Conservation (phyloP, 2,797 vertebrate species). For the Octomys mimax region DNA sequence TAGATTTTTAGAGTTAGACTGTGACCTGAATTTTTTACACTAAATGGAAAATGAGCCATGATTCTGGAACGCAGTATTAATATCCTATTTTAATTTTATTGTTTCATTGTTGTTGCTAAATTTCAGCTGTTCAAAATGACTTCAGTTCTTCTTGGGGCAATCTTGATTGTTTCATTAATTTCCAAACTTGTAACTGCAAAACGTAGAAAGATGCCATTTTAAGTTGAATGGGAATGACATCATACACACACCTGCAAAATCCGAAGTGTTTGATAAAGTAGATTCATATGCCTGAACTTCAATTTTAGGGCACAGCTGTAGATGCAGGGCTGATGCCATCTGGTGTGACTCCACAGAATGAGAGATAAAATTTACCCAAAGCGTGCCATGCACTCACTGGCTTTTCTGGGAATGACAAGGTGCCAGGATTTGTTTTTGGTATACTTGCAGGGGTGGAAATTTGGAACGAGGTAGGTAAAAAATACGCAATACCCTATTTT, state of each 20-base stretch:
- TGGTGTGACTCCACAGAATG: constrained; percentile 27
- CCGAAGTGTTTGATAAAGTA: background rate
- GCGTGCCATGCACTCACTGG: background rate
- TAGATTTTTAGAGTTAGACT: constrained; percentile 45
- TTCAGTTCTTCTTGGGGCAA: background rate
- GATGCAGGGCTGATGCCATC: constrained; percentile 50
- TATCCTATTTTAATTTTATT: constrained; percentile 50
- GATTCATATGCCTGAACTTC: background rate
- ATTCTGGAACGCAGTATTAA: background rate
- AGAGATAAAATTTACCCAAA: constrained; percentile 38
- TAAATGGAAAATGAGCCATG: constrained; percentile 47
- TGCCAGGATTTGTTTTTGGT: constrained; percentile 62
- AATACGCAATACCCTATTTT: constrained; percentile 30
- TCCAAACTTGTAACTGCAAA: background rate
- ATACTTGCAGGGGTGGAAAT: constrained; percentile 69
- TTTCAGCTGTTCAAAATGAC: constrained; percentile 51
- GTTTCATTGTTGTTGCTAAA: constrained; percentile 53
- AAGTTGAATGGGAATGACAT: constrained; percentile 55
- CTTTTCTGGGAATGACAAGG: constrained; percentile 66
- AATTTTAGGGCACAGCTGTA: constrained; percentile 64
- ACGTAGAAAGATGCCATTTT: constrained; percentile 17
- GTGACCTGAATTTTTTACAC: constrained; percentile 38
- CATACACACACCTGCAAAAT: background rate
- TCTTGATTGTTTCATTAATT: background rate
- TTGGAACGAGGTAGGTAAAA: constrained; percentile 47